Conservation (phyloP, 2,113 vertebrate genomes). For the Mormoops blainvillei region DNA sequence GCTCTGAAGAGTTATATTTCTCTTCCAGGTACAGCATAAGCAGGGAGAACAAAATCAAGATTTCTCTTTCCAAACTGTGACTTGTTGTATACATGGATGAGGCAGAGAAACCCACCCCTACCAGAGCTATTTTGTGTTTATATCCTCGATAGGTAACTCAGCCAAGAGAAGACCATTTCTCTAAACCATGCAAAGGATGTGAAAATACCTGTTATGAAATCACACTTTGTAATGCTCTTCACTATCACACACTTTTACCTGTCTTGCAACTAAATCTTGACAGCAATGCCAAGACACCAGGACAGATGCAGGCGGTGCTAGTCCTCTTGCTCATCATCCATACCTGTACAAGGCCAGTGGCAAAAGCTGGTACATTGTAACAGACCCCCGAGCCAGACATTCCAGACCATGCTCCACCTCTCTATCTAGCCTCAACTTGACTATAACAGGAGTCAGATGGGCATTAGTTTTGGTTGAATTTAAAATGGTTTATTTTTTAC, state of each 20-base stretch:
- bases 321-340: background rate
- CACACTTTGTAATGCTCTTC: background rate
- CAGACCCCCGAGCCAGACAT: background rate
- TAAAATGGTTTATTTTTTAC: background rate
- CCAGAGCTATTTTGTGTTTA: background rate
- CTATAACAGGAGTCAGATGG: background rate
- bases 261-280: background rate
- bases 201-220: background rate
- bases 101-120: background rate
- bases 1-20: background rate
- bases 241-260: background rate
- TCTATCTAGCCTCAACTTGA: background rate
- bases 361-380: rapidly evolving
- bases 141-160: background rate
- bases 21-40: background rate
- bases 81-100: background rate
- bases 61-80: background rate
- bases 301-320: background rate
- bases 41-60: background rate
- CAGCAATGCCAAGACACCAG: background rate
- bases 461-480: background rate
- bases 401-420: background rate
- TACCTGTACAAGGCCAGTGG: background rate
- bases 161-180: background rate
- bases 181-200: background rate